These are phyloP conservation scores for Pavo muticus DNA, from an alignment of 2,113 vertebrate genomes.

Conservation along the genomic window DNA sequence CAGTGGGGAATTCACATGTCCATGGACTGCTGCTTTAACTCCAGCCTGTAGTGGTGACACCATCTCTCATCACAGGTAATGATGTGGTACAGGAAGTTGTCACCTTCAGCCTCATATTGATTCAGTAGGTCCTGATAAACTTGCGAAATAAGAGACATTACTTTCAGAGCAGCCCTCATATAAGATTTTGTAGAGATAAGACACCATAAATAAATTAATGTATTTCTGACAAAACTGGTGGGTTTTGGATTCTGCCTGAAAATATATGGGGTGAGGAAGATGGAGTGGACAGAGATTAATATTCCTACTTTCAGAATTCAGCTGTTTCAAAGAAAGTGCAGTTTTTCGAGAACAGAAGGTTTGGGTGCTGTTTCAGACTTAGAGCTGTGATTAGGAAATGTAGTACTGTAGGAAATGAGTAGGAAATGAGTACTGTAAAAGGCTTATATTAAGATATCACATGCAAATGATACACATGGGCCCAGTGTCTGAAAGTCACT, in stretches of 20 bases:
- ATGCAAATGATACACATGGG: not conserved
- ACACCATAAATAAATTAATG: not conserved
- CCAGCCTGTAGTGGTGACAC: too few species aligned
- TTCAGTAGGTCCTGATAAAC: too few species aligned
- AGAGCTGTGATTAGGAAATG: slow-evolving; percentile 10
- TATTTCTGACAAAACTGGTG: not conserved
- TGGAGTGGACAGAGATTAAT: not conserved
- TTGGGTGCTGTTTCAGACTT: slow-evolving; percentile 19
- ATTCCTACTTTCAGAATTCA: slow-evolving; percentile 11
- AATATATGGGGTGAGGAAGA: not conserved
- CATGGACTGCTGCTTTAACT: not conserved
- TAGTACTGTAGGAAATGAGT: not conserved
- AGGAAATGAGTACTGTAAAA: slow-evolving; percentile 20
- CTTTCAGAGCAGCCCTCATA: too few species aligned
- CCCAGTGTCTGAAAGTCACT: not conserved
- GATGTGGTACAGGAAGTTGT: too few species aligned
- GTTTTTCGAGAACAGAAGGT: slow-evolving; percentile 38
- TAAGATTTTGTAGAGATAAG: not conserved
- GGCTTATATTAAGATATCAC: slow-evolving; percentile 22
- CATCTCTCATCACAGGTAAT: too few species aligned
- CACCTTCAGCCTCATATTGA: too few species aligned
- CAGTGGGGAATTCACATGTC: not conserved
- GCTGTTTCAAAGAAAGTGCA: not conserved
- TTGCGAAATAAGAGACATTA: too few species aligned
- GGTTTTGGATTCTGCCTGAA: not conserved